Base-by-base conservation (phyloP, 1,140 invertebrate genomes). In the Pteromalus puparum region DNA sequence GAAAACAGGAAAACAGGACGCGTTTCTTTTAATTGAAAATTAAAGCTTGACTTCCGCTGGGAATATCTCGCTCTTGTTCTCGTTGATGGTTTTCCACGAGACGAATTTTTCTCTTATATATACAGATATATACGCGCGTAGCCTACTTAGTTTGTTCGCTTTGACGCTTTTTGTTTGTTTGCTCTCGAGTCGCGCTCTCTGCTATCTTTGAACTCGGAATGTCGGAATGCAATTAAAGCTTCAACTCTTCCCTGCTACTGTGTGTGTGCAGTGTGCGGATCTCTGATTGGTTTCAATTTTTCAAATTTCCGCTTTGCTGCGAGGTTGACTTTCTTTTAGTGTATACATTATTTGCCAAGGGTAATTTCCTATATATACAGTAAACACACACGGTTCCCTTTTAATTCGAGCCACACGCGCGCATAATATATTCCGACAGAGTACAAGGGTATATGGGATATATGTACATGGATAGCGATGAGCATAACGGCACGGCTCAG, bases 1-100 rank as follows among this genome's bases (percentile, higher is more conserved):
- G 53, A 61, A 61, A 61, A 61, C 53, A 61, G 53, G 53, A 61
- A 61, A 61, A 61, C 53, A 61, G 53, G 21, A 0, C 18, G 53
- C 18, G 21, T 21, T 61, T 61, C 68, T 72, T 72, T 72, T 72
- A 30, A 72, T 30, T 72, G 68, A 34, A 72, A 72, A 72, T 28
- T 72, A 72, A 72, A 72, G 68, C 68, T 30, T 5, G 48, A 61
- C 53, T 61, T 61, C 21, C 53, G 21, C 53, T 21, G 53, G 53
- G 53, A 61, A 72, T 72, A 72, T 12, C 1, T 30, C 18, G n/a
- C n/a, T n/a, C n/a, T n/a, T n/a, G n/a, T n/a, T n/a, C n/a, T 26
- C 7, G 10, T 72, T 72, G 26, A 72, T 30, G 26, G 4, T 28
- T 72, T 72, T 61, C 53, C 53, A 21, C 53, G 53, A 6, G 18